Base-by-base conservation (phyloP, 1,140 invertebrate genomes). In the Pseudachorutes palmiensis region DNA sequence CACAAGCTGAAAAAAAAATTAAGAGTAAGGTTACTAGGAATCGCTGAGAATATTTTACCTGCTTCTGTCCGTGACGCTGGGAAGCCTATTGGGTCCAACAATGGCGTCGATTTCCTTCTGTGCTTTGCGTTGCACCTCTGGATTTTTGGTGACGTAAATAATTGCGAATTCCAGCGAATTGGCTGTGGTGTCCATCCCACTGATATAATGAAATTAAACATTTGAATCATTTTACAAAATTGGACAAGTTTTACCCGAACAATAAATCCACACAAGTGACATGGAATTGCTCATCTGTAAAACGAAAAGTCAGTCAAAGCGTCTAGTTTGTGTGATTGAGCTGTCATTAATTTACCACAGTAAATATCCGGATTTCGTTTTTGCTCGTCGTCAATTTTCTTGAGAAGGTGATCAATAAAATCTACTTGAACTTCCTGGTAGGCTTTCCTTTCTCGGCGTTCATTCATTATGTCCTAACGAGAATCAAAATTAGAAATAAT, bases 91-190 rank as follows among this genome's bases (percentile, higher is more conserved):
- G 65, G 82, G 78, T 0, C 86, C 88, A 30, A 93, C 80, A 0
- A 91, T 82, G 68, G 78, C 76, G 75, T 92, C 90, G 66, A 94
- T 86, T 81, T 94, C 90, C 59, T 84, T 81, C 67, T 88, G 88
- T 0, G 88, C 88, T 77, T 86, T 88, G 63, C 80, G 82, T 74
- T 93, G 91, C 1, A 92, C 83, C 22, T 89, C 81, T n/a, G 87
- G 89, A 75, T 88, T 82, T 49, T 86, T 76, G 0, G 91, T 82
- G 68, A 94, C 78, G 70, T 89, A 86, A 63, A 91, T 82, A 62
- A 94, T 87, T 49, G 85, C 83, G 75, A 91, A 91, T 26, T 85
- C 84, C 70, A 91, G 79, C 29, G 84, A 85, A 74, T 90, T 91
- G 28, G 83, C 85, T 0, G 89, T 90, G 0, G 89, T 55, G 51